These are phyloP conservation scores for Anguilla pacifica DNA, from an alignment of 2,797 vertebrate genomes.

Conservation along the genomic window DNA sequence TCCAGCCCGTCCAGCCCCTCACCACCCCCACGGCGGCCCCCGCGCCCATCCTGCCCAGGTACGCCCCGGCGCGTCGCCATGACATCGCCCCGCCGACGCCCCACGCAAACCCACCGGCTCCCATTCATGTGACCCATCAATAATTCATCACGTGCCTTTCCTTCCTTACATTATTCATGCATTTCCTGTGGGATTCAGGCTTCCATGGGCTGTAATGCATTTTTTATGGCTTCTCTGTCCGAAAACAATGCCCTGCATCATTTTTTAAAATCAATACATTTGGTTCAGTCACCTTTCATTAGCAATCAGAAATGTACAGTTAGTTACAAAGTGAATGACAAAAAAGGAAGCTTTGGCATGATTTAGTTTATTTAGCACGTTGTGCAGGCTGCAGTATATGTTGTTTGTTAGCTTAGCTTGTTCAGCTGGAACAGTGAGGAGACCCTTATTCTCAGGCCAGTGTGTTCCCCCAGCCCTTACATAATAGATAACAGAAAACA, in stretches of 20 bases:
- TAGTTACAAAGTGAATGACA: neutral
- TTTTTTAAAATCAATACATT: too few relatives aligned
- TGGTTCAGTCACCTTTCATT: neutral
- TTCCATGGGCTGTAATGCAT: too few relatives aligned
- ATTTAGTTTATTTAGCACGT: too few relatives aligned
- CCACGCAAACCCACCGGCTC: neutral
- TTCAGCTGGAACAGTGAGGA: neutral
- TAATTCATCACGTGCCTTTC: neutral
- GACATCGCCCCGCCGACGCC: conserved; percentile 67
- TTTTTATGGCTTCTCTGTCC: too few relatives aligned
- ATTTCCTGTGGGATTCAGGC: too few relatives aligned
- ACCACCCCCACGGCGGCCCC: conserved; percentile 65
- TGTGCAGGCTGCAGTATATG: neutral
- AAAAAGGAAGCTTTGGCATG: too few relatives aligned
- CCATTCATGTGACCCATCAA: neutral
- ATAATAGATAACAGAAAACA: neutral
- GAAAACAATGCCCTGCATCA: too few relatives aligned
- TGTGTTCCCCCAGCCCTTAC: neutral
- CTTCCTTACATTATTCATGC: too few relatives aligned
- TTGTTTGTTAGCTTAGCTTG: neutral
- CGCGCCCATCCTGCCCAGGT: conserved; percentile 86
- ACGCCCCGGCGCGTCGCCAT: conserved; percentile 29
- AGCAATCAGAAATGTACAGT: neutral
- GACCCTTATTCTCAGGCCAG: neutral
- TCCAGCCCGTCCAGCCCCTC: conserved; percentile 61